Evolutionary conservation across 2,113 vertebrate species (phyloP).

Genomic region (Glaucidium brasilianum): DNA sequence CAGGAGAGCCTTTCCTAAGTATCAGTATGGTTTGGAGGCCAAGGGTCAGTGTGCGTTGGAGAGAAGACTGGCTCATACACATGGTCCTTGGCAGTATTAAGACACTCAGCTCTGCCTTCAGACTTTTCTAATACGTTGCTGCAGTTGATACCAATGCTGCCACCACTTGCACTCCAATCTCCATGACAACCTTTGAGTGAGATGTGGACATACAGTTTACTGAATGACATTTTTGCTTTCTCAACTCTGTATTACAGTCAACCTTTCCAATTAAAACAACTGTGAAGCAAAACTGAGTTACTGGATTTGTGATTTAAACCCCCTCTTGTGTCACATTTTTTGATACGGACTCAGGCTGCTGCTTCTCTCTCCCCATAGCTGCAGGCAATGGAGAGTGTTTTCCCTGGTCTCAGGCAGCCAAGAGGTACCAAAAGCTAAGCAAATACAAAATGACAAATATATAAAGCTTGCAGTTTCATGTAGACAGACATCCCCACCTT

Average conservation of each 20-base stretch:
- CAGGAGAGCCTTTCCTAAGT: neutral
- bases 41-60: neutral
- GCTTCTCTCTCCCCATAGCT: neutral
- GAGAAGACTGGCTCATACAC: neutral
- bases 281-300: neutral
- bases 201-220: too few species aligned
- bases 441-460: neutral
- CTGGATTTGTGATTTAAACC: neutral
- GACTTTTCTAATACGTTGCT: fast-evolving
- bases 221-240: neutral
- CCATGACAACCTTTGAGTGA: neutral
- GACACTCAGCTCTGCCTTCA: neutral
- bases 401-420: neutral
- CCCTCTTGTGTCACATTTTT: neutral
- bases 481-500: neutral
- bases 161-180: fast-evolving
- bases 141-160: neutral
- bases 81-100: neutral
- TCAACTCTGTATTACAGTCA: neutral
- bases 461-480: neutral
- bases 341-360: neutral
- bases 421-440: neutral
- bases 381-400: neutral
- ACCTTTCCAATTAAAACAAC: neutral
- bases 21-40: neutral